phyloP scores from a whole-genome alignment of 2,797 vertebrate genomes.

The Chrysolophus pictus region DNA sequence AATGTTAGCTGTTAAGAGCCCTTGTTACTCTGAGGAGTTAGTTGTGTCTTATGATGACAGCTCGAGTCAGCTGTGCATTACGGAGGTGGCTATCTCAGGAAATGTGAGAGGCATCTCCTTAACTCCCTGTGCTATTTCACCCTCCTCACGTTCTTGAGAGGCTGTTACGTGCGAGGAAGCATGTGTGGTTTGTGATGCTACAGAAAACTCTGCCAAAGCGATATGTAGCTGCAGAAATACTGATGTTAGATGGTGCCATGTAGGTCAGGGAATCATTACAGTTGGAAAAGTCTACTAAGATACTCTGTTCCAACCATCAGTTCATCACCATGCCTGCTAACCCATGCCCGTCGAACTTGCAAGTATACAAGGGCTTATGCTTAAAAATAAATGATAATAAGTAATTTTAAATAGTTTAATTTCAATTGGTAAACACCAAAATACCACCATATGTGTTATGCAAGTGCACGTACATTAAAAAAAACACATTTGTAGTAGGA shows the following conservation, averaged over 20 bases:
- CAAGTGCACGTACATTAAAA: too few relatives aligned
- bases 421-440: neutral
- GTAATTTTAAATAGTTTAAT: neutral
- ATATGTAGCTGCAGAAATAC: neutral
- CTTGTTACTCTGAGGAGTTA: conserved; percentile 26
- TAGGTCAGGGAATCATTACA: too few relatives aligned
- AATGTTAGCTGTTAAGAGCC: conserved; percentile 46
- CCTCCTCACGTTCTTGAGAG: conserved; percentile 5
- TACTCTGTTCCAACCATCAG: too few relatives aligned
- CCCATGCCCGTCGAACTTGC: too few relatives aligned
- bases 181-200: neutral
- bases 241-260: neutral
- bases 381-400: neutral
- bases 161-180: conserved; percentile 22
- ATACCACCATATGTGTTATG: neutral
- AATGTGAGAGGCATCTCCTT: conserved; percentile 67
- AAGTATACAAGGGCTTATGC: neutral
- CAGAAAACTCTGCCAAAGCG: neutral
- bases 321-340: too few relatives aligned
- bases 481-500: neutral
- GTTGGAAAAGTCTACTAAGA: too few relatives aligned
- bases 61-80: conserved; percentile 59
- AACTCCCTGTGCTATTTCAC: conserved; percentile 17
- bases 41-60: conserved; percentile 65
- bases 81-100: conserved; percentile 58